Percentiles rank a stretch among this genome's conserved stretches.
phyloP scores from a whole-genome alignment of 2,888 invertebrate species.

The Idaea straminata region DNA sequence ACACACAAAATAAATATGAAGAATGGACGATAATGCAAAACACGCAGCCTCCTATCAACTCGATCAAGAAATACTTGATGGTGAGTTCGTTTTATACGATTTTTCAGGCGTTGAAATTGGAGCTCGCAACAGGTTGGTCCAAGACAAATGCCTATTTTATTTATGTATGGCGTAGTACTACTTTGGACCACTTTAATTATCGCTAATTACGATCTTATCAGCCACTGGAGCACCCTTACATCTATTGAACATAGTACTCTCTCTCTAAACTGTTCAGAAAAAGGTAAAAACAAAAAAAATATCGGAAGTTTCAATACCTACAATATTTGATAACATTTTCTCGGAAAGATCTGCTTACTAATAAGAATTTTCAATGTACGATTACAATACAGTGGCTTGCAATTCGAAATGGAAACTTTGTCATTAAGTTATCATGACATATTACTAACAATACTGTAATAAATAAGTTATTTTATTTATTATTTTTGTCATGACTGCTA shows the following conservation, averaged over 20 bases:
- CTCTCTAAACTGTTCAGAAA: neutral
- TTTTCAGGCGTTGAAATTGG: slow-evolving; percentile 43
- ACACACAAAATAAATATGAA: slow-evolving; percentile 66
- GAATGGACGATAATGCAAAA: slow-evolving; percentile 77
- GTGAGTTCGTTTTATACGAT: slow-evolving; percentile 42
- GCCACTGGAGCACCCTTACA: neutral
- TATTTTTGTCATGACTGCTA: too few species aligned
- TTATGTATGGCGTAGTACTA: slow-evolving; percentile 4
- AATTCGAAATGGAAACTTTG: neutral
- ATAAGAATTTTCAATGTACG: slow-evolving; percentile 1
- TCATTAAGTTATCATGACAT: too few species aligned
- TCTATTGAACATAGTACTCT: neutral
- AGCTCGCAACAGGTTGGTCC: slow-evolving; percentile 34
- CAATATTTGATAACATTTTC: neutral
- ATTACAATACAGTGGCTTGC: neutral
- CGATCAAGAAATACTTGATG: slow-evolving; percentile 75
- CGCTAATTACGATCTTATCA: neutral
- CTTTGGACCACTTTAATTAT: slow-evolving; percentile 2
- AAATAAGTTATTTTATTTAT: too few species aligned
- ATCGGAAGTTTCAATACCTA: neutral
- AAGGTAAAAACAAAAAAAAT: neutral
- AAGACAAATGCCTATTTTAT: neutral
- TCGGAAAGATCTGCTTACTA: neutral
- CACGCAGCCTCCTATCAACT: slow-evolving; percentile 69
- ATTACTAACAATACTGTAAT: too few species aligned